These are phyloP conservation scores for Sphyrna mokarran DNA, from an alignment of 2,113 vertebrate genomes.

Conservation along the genomic window DNA sequence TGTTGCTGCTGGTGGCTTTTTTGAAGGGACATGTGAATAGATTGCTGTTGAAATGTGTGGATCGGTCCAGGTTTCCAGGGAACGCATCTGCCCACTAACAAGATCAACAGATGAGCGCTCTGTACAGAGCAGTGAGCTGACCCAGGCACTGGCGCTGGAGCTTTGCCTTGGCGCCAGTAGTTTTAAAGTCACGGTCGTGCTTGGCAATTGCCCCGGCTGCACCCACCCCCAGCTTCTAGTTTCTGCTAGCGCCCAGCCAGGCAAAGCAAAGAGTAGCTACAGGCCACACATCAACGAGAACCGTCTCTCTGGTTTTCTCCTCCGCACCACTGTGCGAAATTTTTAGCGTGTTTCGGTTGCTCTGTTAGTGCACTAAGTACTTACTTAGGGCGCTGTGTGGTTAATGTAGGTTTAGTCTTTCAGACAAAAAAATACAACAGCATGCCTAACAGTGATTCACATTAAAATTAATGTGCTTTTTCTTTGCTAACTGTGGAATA, in stretches of 20 bases:
- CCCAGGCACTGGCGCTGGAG: background rate
- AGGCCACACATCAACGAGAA: background rate
- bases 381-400: background rate
- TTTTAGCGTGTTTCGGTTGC: background rate
- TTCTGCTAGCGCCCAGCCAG: background rate
- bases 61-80: background rate
- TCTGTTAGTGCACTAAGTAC: background rate
- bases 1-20: background rate
- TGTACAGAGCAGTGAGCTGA: background rate
- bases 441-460: background rate
- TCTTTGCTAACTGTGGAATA: background rate
- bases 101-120: constrained; percentile 4
- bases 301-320: background rate
- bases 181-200: background rate
- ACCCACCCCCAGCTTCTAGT: background rate
- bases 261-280: background rate
- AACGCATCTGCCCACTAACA: constrained; percentile 11
- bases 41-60: background rate
- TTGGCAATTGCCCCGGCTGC: background rate
- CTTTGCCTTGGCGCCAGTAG: background rate
- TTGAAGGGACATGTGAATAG: background rate
- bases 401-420: too few species aligned
- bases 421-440: background rate
- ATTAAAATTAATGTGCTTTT: too few species aligned
- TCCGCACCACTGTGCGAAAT: background rate